These are phyloP conservation scores for Argentina silus DNA, from an alignment of 2,797 vertebrate species.

Conservation along the genomic window DNA sequence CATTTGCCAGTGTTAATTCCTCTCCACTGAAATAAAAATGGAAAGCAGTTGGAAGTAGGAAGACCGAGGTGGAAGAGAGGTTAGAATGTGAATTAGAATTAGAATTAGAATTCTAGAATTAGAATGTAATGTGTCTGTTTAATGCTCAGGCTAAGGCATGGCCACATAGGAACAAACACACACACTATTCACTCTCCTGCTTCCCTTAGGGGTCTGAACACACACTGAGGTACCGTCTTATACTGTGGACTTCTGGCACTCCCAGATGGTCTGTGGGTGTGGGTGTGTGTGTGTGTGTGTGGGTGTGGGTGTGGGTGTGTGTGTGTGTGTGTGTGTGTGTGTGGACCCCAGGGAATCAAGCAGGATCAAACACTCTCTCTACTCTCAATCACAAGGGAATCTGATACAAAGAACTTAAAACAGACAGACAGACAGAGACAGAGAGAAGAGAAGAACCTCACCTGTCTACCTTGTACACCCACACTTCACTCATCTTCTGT, in stretches of 20 bases:
- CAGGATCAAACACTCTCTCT: background rate
- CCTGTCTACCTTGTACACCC: background rate
- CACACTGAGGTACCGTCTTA: slow-evolving; percentile 38
- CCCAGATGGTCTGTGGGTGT: slow-evolving; percentile 44
- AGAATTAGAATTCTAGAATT: too few relatives aligned
- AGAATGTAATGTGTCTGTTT: slow-evolving; percentile 13
- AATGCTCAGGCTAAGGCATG: slow-evolving; percentile 5
- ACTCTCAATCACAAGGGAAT: background rate
- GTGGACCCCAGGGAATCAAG: background rate
- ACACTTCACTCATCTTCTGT: background rate
- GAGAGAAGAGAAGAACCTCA: background rate
- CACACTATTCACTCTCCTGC: slow-evolving; percentile 4
- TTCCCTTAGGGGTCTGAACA: slow-evolving; percentile 44
- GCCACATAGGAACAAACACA: slow-evolving; percentile 26
- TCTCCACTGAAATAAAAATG: slow-evolving; percentile 24
- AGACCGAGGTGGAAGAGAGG: slow-evolving; percentile 20
- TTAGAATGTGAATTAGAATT: too few relatives aligned
- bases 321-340: background rate
- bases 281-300: background rate
- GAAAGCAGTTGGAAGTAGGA: slow-evolving; percentile 30
- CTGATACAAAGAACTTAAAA: background rate
- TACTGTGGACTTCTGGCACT: slow-evolving; percentile 50
- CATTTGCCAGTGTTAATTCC: slow-evolving; percentile 40
- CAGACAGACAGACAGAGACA: background rate
- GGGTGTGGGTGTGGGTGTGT: background rate